phyloP scores from a whole-genome alignment of 2,113 vertebrate species.

The Microtus richardsoni region DNA sequence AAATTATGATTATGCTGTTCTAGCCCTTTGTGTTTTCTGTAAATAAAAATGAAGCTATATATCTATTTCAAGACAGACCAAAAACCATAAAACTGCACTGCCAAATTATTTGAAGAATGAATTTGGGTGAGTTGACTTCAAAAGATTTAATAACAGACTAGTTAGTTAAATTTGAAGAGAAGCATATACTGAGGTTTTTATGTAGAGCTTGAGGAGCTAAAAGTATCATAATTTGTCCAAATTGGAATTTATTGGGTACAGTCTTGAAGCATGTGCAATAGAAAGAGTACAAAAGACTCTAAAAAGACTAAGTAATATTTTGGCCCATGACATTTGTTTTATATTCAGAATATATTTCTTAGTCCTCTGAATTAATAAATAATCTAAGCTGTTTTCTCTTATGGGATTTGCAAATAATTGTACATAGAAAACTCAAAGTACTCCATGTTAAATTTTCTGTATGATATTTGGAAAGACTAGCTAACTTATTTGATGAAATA shows the following conservation, averaged over 20 bases:
- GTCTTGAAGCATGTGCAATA: background rate
- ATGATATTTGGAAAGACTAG: background rate
- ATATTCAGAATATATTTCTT: conserved; percentile 13
- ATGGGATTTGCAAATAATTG: background rate
- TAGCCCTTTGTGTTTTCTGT: background rate
- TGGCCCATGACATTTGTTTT: background rate
- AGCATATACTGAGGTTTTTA: background rate
- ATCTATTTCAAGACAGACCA: conserved; percentile 47
- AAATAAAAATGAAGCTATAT: conserved; percentile 35
- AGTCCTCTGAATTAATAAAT: conserved; percentile 31
- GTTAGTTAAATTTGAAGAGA: background rate
- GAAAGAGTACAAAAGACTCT: background rate
- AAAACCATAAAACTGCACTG: conserved; percentile 8
- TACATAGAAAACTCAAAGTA: background rate
- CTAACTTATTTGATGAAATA: background rate
- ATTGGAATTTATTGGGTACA: background rate
- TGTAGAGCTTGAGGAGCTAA: background rate
- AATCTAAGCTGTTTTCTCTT: background rate
- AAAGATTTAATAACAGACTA: background rate
- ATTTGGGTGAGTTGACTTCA: conserved; percentile 27
- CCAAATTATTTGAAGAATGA: conserved; percentile 49
- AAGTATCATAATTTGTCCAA: background rate
- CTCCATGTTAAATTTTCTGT: background rate
- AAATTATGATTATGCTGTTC: background rate
- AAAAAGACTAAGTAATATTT: conserved; percentile 2